Base-by-base conservation (phyloP, 2,113 vertebrate genomes). In the Atrichornis clamosus region DNA sequence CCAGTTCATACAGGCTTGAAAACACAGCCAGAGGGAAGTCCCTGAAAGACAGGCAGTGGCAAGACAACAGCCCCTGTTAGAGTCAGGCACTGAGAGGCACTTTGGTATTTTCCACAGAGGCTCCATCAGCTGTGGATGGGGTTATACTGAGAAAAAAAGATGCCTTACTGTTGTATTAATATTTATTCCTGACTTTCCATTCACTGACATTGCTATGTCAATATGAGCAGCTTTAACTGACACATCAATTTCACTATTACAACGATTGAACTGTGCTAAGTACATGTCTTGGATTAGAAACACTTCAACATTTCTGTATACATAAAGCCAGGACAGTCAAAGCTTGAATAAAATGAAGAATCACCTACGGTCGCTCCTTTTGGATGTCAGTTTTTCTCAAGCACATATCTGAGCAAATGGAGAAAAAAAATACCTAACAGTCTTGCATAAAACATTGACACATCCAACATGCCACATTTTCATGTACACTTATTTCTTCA, bases 271-370 rank as follows among this genome's bases (percentile, higher is more conserved):
- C 73, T 72, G 56, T 52, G 35, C 65, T 90, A 89, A 91, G 56
- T 52, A 72, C 49, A 52, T 4, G 49, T 60, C 70, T n/a, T n/a
- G 41, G 79, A 85, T 73, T 65, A 90, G 70, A 89, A 85, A 83
- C 63, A 67, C 33, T 70, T 73, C 55, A 58, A 65, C 39, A 21
- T 42, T 83, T 77, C 56, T 60, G 22, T 39, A 76, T 13, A 77
- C 67, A 58, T 32, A 86, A 75, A 78, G 42, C 47, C 69, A 60
- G 30, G 30, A 65, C 89, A 79, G 44, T 60, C 60, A 91, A 91
- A 59, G 22, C 55, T 56, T 73, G 74, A 93, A 46, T 58, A 72
- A 84, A 84, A 95, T 62, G 53, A 92, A 86, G 64, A 74, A 87
- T 76, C n/a, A 68, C 32, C 56, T 52, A 64, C 9, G 24, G 37